phyloP scores from a whole-genome alignment of 2,888 invertebrate genomes.

The Desoria tigrina region DNA sequence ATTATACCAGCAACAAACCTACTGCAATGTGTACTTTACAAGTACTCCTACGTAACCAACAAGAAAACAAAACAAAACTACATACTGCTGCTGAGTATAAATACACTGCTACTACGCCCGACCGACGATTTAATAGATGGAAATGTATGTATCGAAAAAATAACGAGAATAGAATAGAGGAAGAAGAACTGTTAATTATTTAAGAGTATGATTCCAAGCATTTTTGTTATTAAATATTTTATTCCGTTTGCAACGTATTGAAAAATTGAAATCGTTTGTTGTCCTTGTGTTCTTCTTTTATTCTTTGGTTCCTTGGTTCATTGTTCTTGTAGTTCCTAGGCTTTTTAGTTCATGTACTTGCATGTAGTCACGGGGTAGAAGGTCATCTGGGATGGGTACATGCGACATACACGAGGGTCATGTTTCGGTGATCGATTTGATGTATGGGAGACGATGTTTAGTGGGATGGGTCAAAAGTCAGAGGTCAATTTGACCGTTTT shows the following conservation, averaged over 20 bases:
- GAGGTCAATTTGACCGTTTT: too few species aligned
- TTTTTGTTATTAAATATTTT: conserved; percentile 22
- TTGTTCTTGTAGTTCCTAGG: neutral
- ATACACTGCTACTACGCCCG: neutral
- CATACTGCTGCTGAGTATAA: too few species aligned
- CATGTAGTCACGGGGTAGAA: too few species aligned
- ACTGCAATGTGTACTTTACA: too few species aligned
- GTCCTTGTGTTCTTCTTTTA: neutral
- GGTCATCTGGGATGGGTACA: neutral
- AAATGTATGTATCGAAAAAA: conserved; percentile 11
- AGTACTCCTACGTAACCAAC: too few species aligned
- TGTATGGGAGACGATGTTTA: neutral
- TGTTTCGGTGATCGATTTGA: neutral
- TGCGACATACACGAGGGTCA: conserved; percentile 3
- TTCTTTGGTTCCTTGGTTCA: neutral
- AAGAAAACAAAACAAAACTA: too few species aligned
- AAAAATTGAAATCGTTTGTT: conserved; percentile 13
- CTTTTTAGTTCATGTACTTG: neutral
- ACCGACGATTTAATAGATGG: neutral
- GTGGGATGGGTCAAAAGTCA: too few species aligned
- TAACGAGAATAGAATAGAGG: neutral
- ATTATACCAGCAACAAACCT: too few species aligned
- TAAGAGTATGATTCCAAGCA: conserved; percentile 15
- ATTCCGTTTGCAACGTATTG: conserved; percentile 18
- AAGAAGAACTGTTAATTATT: conserved; percentile 15